phyloP scores from a whole-genome alignment of 2,113 vertebrate genomes.

The Heptranchias perlo region DNA sequence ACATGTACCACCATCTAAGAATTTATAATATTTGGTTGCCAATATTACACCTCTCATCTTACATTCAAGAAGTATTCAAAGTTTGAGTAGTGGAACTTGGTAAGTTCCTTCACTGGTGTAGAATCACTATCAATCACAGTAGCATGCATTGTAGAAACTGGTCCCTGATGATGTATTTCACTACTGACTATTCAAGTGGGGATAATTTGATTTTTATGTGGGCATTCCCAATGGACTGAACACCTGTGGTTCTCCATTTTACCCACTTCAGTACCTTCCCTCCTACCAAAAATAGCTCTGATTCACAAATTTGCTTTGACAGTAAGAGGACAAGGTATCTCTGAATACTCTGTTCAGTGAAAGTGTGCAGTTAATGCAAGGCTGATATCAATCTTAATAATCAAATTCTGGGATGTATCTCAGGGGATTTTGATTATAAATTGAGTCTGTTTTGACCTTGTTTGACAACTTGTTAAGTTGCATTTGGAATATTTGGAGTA shows the following conservation, averaged over 20 bases:
- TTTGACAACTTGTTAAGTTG: background rate
- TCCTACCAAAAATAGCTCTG: background rate
- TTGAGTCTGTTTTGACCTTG: background rate
- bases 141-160: background rate
- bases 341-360: background rate
- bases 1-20: background rate
- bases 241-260: background rate
- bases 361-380: background rate
- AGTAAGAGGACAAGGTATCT: background rate
- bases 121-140: background rate
- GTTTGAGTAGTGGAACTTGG: background rate
- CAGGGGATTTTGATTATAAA: background rate
- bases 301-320: background rate
- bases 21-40: background rate
- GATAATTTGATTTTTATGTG: background rate
- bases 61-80: background rate
- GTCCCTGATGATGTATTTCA: background rate
- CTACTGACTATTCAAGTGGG: background rate
- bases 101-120: background rate
- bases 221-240: background rate
- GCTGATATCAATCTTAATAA: background rate
- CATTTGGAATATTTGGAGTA: background rate
- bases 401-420: background rate
- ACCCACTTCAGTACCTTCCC: background rate
- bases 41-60: background rate